Base-by-base conservation (phyloP, 2,113 vertebrate genomes). In the Calypte anna region DNA sequence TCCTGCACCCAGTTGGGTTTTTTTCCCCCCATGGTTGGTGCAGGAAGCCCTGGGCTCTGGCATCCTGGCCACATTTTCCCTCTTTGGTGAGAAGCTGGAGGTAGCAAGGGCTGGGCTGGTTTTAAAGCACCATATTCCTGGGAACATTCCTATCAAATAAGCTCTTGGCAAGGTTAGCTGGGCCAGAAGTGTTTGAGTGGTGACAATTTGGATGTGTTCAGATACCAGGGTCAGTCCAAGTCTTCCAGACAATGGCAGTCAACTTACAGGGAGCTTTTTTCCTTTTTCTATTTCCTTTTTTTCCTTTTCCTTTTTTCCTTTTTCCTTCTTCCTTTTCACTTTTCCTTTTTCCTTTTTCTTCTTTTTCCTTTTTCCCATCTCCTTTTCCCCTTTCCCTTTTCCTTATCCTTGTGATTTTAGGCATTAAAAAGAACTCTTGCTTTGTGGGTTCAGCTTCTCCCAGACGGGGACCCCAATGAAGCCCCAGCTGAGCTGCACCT, bases 71-170 rank as follows among this genome's bases (percentile, higher is more conserved):
- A 78, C 44, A 58, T 58, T 16, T 36, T 50, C 1, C 25, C 0
- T 74, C 77, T 13, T 87, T 67, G 9, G 18, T 50, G 78, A 87
- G 88, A 63, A 75, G 74, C 55, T 78, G n/a, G 63, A 85, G 82
- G 46, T 85, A 85, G 82, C 62, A 67, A 91, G 64, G 74, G 78
- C 78, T 91, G 85, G 67, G 48, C 6, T 27, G 82, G 38, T 75
- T 78, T 95, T 82, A 87, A 90, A 93, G 70, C 82, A 38, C 54
- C 53, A 4, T 84, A 90, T 93, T 94, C 94, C 90, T 87, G 94
- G 82, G 94, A 93, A 82, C 82, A 68, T 82, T 91, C 94, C 70
- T 48, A 51, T 89, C 73, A 86, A 70, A 62, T 31, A 82, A 54
- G 31, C 58, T 74, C 54, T 74, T 87, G 90, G 88, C 94, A 93